These are phyloP conservation scores for Molothrus aeneus DNA, from an alignment of 2,797 vertebrate genomes.

Conservation along the genomic window DNA sequence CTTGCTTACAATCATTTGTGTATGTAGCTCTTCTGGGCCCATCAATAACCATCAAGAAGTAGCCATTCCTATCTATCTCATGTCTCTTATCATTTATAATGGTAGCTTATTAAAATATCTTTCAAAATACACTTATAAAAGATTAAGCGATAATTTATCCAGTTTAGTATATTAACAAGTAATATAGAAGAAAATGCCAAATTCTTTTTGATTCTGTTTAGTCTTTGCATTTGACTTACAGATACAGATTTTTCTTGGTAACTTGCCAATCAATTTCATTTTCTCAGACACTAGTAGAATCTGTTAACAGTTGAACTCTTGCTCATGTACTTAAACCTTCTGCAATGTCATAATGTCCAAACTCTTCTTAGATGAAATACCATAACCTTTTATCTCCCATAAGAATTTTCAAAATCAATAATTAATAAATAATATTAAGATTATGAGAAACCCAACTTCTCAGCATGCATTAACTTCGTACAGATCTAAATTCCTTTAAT, in stretches of 20 bases:
- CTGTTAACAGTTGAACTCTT: slow-evolving; percentile 7
- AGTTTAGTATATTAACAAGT: neutral
- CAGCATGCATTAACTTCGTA: slow-evolving; percentile 11
- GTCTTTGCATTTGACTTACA: neutral
- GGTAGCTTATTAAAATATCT: neutral
- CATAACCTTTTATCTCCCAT: neutral
- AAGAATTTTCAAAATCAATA: slow-evolving; percentile 17
- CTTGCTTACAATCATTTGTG: neutral
- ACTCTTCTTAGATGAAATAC: neutral
- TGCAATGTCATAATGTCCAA: neutral
- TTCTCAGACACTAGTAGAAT: neutral
- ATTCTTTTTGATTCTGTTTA: neutral
- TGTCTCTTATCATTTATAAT: neutral
- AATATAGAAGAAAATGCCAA: neutral
- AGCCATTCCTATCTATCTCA: neutral
- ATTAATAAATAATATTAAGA: slow-evolving; percentile 19
- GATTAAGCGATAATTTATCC: neutral
- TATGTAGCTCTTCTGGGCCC: neutral
- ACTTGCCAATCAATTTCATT: neutral
- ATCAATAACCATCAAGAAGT: neutral
- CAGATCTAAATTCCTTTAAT: neutral
- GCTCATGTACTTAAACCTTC: neutral
- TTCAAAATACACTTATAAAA: neutral
- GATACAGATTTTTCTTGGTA: neutral
- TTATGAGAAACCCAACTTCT: neutral